Percentiles rank a stretch among this genome's conserved stretches.
phyloP scores from a whole-genome alignment of 2,797 vertebrate species.

The Scolopax rusticola region DNA sequence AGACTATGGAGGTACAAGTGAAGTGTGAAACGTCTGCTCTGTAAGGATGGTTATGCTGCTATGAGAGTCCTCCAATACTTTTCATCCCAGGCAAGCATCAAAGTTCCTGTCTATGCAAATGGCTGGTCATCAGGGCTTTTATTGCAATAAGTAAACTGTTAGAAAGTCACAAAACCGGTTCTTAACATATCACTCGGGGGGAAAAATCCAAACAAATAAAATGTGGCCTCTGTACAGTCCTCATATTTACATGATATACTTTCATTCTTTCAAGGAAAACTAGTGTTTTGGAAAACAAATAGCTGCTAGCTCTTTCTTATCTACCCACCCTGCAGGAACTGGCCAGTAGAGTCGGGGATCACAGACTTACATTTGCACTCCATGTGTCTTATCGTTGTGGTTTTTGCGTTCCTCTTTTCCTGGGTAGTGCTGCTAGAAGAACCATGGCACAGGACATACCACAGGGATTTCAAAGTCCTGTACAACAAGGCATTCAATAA shows the following conservation, averaged over 20 bases:
- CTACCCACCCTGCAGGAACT: neutral
- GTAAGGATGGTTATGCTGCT: neutral
- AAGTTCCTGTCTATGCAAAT: neutral
- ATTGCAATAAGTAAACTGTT: neutral
- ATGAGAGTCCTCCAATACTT: neutral
- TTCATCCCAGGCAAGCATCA: neutral
- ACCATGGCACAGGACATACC: neutral
- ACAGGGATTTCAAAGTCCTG: neutral
- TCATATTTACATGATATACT: neutral
- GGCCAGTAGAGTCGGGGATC: neutral
- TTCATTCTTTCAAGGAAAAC: neutral
- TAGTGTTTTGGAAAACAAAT: neutral
- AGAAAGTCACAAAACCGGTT: neutral
- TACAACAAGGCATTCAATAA: neutral
- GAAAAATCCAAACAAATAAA: neutral
- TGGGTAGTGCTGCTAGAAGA: neutral
- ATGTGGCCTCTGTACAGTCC: neutral
- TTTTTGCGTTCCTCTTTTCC: neutral
- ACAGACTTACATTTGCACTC: neutral
- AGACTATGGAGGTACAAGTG: neutral
- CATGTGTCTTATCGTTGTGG: accelerated
- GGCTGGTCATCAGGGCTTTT: neutral
- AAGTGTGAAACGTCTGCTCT: neutral
- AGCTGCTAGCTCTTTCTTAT: neutral
- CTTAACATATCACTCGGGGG: neutral